Evolutionary conservation across 2,113 vertebrate species (phyloP).

Genomic region (Rattus norvegicus): GRCr8 NC_086025.1:120032501-120033000

Average conservation of each 20-base stretch:
- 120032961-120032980: background rate
- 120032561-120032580: too few species aligned
- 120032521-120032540: background rate
- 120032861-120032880: background rate
- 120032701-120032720: background rate
- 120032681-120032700: background rate
- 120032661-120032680: background rate
- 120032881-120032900: background rate
- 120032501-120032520: background rate
- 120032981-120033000: background rate
- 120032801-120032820: background rate
- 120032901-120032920: background rate
- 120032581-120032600: background rate
- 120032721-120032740: accelerated
- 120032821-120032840: accelerated
- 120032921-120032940: background rate
- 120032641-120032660: too few species aligned
- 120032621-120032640: background rate
- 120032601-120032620: accelerated
- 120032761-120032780: background rate
- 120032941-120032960: background rate
- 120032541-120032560: too few species aligned
- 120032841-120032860: background rate
- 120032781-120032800: background rate
- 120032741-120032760: too few species aligned